These are phyloP conservation scores for Aphidius ervi DNA, from an alignment of 1,140 invertebrate genomes.

Conservation along the genomic window DNA sequence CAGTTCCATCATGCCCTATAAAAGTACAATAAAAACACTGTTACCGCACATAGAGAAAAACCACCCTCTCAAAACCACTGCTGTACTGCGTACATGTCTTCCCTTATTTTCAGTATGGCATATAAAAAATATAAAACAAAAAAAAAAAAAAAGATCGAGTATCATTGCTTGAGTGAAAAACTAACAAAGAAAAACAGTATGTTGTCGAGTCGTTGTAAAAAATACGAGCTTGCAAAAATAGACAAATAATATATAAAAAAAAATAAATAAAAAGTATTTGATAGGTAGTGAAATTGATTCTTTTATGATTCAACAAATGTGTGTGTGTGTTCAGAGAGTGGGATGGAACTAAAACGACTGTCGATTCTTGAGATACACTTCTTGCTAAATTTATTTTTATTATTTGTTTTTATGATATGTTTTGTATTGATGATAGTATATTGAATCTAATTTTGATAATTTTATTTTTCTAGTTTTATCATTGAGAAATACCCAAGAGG, in stretches of 20 bases:
- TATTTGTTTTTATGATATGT: slow-evolving; percentile 9
- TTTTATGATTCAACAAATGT: slow-evolving; percentile 45
- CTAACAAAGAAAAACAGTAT: neutral
- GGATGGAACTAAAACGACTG: slow-evolving; percentile 16
- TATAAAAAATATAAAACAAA: slow-evolving; percentile 19
- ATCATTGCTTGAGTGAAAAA: neutral
- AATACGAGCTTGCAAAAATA: slow-evolving; percentile 3
- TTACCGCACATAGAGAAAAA: slow-evolving; percentile 34
- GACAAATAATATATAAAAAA: slow-evolving; percentile 5
- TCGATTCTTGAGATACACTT: slow-evolving; percentile 12
- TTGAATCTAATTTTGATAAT: slow-evolving; percentile 19
- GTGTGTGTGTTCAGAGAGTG: slow-evolving; percentile 12
- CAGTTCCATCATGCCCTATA: slow-evolving; percentile 48
- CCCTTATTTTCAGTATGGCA: slow-evolving; percentile 19
- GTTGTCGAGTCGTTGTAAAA: slow-evolving; percentile 5
- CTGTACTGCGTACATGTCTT: slow-evolving; percentile 28
- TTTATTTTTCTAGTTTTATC: slow-evolving; percentile 73
- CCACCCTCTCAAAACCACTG: slow-evolving; percentile 34
- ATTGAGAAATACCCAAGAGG: slow-evolving; percentile 94
- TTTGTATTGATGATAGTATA: neutral
- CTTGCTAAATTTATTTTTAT: slow-evolving; percentile 8
- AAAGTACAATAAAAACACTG: slow-evolving; percentile 50
- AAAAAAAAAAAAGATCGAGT: slow-evolving; percentile 5
- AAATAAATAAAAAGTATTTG: slow-evolving; percentile 7
- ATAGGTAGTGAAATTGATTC: slow-evolving; percentile 43